Percentiles rank a stretch among this genome's conserved stretches.
phyloP scores from a whole-genome alignment of 2,113 vertebrate genomes.

The Oxyruncus cristatus region DNA sequence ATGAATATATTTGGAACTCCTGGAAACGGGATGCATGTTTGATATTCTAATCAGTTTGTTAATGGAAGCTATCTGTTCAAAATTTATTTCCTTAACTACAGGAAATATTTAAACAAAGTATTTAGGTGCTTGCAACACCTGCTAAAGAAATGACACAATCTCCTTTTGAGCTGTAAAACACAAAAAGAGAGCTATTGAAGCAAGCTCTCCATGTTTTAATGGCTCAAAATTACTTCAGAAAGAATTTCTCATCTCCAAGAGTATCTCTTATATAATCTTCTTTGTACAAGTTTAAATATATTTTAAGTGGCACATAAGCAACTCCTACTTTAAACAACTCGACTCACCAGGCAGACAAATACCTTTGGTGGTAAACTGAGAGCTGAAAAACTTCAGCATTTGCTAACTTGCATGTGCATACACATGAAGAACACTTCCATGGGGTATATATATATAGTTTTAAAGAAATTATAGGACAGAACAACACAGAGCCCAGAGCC shows the following conservation, averaged over 20 bases:
- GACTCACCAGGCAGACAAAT: background rate
- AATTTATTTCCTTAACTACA: constrained; percentile 36
- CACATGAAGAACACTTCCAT: background rate
- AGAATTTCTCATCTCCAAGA: background rate
- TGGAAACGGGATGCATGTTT: background rate
- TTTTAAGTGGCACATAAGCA: background rate
- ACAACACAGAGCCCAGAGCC: background rate
- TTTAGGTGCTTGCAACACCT: background rate
- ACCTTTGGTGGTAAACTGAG: background rate
- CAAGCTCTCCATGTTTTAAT: background rate
- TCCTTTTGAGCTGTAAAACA: constrained; percentile 22
- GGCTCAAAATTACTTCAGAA: constrained; percentile 2
- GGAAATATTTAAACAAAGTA: constrained; percentile 20
- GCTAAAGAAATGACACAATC: background rate
- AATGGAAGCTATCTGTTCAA: background rate
- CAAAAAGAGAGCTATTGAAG: background rate
- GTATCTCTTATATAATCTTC: background rate
- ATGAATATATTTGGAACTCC: background rate
- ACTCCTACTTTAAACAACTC: background rate
- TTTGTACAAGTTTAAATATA: constrained; percentile 13
- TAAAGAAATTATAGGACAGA: background rate
- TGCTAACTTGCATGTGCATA: background rate
- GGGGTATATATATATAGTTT: background rate
- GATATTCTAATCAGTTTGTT: constrained; percentile 41
- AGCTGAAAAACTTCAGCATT: background rate